A percentile compares a stretch with the other conserved stretches of the same genome.
Conservation (phyloP, 2,113 vertebrate species). For the Toxostoma redivivum region DNA sequence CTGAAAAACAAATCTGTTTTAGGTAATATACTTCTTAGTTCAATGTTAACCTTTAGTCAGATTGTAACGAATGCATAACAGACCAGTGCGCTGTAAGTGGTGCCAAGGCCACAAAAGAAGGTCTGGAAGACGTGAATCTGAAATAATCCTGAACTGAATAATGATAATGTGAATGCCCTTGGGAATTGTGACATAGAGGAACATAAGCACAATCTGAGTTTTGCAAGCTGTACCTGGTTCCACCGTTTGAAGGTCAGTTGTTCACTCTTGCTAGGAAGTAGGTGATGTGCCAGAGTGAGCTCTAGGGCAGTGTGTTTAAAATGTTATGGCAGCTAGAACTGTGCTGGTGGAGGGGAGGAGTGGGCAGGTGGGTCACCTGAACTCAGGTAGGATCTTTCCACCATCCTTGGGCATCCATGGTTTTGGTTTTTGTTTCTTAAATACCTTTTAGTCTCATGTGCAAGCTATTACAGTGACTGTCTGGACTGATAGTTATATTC, state of each 20-base stretch:
- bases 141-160: neutral
- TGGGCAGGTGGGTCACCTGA: neutral
- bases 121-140: neutral
- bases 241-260: neutral
- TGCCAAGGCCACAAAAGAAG: neutral
- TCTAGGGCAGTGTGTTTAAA: neutral
- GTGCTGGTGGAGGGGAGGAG: neutral
- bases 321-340: neutral
- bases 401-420: neutral
- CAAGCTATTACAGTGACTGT: neutral
- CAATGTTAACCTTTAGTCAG: rapidly evolving
- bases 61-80: neutral
- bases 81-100: neutral
- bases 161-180: neutral
- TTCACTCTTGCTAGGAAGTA: neutral
- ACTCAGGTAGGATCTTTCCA: neutral
- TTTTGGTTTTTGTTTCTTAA: neutral
- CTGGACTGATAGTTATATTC: neutral
- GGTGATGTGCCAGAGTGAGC: neutral
- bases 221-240: neutral
- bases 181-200: neutral
- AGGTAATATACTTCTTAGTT: neutral
- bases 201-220: neutral
- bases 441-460: neutral
- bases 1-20: neutral